Evolutionary conservation across 2,888 invertebrate genomes (phyloP), one percentile per base, ranked within the genome.

Genomic region (Yponomeuta cagnagella): DNA sequence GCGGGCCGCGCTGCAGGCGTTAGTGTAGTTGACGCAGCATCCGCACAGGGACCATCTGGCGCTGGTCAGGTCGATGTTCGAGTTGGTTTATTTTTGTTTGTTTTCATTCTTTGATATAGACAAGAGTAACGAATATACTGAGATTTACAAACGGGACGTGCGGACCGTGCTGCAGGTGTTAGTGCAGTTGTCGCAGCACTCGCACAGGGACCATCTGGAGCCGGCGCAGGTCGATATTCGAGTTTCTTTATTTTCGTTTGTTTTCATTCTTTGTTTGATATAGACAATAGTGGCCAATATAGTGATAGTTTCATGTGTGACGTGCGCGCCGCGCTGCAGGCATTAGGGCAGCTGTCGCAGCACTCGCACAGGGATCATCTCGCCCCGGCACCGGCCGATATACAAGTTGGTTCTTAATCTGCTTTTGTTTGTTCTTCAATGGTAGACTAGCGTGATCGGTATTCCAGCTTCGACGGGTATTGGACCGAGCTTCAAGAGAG

Each of bases 81-180:
- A 23, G 23, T 23, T 23, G 0, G 23, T 23, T 23, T 23, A 23
- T 23, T 23, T 23, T 23, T 23, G 23, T 23, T 23, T 23, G 23
- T 23, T 23, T 23, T 23, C 23, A 23, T 23, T 23, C 23, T 23
- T 23, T 23, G 23, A 23, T 23, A 23, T 23, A 23, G 23, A 23
- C 23, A 23, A 23, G 23, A 23, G 23, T 23, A 23, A 23, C 23
- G 23, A 23, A 23, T 23, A 23, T 23, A 23, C 23, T 23, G 23
- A 23, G 23, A 23, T 23, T 23, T 23, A 23, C 82, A 92, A 95
- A 10, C 84, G 96, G 23, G 97, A 98, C 81, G 93, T 98, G 23
- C 94, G 97, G 75, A 95, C 95, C 65, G 95, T 98, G 0, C 94
- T 98, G 75, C 94, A 94, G 1, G 96, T 97, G 0, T 90, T 98